These are phyloP conservation scores for Myiothlypis coronata DNA, from an alignment of 2,797 vertebrate species.

Conservation along the genomic window DNA sequence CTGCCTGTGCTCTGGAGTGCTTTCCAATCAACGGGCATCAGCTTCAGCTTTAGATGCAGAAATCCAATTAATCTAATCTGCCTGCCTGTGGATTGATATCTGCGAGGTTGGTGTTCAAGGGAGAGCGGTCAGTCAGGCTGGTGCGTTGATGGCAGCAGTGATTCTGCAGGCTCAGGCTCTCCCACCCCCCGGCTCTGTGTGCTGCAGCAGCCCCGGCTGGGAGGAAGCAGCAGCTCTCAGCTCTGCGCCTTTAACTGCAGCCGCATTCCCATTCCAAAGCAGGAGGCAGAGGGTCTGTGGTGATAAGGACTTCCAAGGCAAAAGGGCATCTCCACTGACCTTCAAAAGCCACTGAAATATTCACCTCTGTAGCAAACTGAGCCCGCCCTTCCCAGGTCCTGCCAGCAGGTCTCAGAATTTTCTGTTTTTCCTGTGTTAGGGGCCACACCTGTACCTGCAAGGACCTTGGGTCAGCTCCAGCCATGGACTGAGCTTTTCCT, in stretches of 20 bases:
- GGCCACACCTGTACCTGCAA: fast-evolving
- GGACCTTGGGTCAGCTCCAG: neutral
- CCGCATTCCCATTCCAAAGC: neutral
- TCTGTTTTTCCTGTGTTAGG: neutral
- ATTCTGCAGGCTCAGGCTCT: neutral
- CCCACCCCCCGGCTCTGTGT: neutral
- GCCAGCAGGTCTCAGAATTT: neutral
- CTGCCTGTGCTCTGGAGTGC: neutral
- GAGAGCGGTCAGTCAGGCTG: fast-evolving
- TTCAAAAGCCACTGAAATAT: neutral
- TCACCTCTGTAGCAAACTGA: neutral
- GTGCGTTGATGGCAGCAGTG: fast-evolving
- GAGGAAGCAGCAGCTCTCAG: neutral
- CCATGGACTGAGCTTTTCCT: neutral
- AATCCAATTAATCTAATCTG: neutral
- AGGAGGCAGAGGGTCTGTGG: neutral
- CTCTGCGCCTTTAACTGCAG: neutral
- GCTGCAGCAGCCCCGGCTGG: neutral
- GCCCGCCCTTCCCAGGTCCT: neutral
- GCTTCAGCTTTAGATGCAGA: neutral
- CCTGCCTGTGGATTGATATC: neutral
- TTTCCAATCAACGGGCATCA: neutral
- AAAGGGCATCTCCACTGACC: neutral
- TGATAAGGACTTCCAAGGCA: neutral
- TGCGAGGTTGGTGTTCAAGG: neutral